phyloP scores from a whole-genome alignment of 2,113 vertebrate genomes.

The Sceloporus tristichus region DNA sequence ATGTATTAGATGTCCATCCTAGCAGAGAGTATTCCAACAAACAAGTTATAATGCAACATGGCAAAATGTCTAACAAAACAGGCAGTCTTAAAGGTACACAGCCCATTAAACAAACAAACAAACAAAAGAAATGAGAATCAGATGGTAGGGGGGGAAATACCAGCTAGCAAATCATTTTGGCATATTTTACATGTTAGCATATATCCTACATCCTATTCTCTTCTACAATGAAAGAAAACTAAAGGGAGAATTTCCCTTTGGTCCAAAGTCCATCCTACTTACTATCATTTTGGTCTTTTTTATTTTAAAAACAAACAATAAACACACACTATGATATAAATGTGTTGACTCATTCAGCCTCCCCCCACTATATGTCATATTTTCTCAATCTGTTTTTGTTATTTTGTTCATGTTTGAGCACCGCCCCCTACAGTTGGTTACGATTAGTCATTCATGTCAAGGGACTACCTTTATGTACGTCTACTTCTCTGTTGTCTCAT shows the following conservation, averaged over 20 bases:
- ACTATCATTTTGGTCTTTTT: not conserved
- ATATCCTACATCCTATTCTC: too few species aligned
- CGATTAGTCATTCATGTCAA: too few species aligned
- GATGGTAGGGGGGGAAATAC: conserved; percentile 61
- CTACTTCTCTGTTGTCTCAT: not conserved
- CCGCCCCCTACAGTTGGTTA: too few species aligned
- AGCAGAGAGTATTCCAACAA: conserved; percentile 75
- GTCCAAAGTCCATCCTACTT: too few species aligned
- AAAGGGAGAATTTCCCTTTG: too few species aligned
- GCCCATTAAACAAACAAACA: conserved; percentile 58
- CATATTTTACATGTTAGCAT: conserved; percentile 22
- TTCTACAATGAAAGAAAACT: too few species aligned
- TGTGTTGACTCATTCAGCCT: too few species aligned
- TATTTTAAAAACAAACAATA: conserved; percentile 13
- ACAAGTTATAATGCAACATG: conserved; percentile 77
- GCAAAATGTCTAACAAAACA: conserved; percentile 79
- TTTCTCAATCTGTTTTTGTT: too few species aligned
- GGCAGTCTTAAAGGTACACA: conserved; percentile 68
- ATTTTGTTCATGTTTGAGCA: too few species aligned
- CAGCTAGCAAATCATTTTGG: conserved; percentile 43
- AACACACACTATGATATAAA: too few species aligned
- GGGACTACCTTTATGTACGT: not conserved
- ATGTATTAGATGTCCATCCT: conserved; percentile 84
- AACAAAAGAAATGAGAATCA: conserved; percentile 68
- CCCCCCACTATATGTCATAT: too few species aligned